A percentile compares a stretch with the other conserved stretches of the same genome.
These are phyloP conservation scores for Eclectus roratus DNA, from an alignment of 2,113 vertebrate genomes.

Conservation along the genomic window DNA sequence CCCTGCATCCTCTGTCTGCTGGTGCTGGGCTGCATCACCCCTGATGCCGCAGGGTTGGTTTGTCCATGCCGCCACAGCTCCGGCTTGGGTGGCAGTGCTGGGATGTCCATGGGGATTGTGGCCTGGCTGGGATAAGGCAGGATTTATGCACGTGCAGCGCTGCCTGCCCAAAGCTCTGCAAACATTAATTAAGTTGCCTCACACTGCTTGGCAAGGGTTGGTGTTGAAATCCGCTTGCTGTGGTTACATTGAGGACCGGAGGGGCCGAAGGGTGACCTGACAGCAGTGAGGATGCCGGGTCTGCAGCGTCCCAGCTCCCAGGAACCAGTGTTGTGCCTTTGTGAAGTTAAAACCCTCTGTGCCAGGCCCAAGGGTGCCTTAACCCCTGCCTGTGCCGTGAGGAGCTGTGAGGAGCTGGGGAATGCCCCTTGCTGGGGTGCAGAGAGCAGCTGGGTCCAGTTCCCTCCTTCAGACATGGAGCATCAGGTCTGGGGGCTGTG, in stretches of 20 bases:
- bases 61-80: fast-evolving
- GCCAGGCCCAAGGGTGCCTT: neutral
- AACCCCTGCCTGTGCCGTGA: neutral
- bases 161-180: neutral
- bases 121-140: neutral
- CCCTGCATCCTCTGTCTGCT: neutral
- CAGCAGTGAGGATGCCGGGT: fast-evolving
- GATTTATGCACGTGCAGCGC: fast-evolving
- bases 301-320: neutral
- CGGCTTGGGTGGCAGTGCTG: neutral
- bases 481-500: fast-evolving
- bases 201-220: neutral
- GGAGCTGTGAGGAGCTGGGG: neutral
- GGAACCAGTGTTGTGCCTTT: neutral
- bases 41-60: neutral
- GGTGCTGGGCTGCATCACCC: fast-evolving
- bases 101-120: neutral
- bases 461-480: neutral
- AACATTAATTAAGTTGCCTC: neutral
- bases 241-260: neutral
- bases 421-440: neutral
- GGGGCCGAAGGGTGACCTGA: neutral
- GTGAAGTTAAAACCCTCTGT: fast-evolving
- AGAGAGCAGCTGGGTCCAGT: neutral
- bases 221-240: neutral